phyloP scores from a whole-genome alignment of 2,113 vertebrate genomes.

The Cryptotis parvus region DNA sequence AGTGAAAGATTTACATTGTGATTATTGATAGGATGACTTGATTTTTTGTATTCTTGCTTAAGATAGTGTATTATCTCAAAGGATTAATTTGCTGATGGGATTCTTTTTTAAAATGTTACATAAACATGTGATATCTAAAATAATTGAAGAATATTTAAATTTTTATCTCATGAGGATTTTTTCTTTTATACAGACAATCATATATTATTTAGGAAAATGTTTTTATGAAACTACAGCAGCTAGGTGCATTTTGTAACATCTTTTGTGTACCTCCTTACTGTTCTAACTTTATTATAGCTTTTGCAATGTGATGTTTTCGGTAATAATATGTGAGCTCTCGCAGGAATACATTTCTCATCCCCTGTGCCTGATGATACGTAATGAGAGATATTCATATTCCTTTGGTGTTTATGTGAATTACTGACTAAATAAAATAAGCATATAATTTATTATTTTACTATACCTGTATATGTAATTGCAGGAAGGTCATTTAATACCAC shows the following conservation, averaged over 20 bases:
- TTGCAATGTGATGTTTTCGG: not conserved
- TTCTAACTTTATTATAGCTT: not conserved
- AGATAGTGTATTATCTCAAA: not conserved
- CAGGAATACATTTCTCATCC: conserved; percentile 15
- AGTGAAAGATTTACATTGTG: not conserved
- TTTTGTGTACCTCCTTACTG: conserved; percentile 3
- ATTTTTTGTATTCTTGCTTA: conserved; percentile 46
- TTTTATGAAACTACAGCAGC: not conserved
- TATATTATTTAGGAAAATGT: not conserved
- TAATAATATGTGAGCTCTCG: not conserved
- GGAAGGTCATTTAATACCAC: conserved; percentile 26
- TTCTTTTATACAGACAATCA: not conserved
- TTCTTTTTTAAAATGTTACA: not conserved
- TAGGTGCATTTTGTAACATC: not conserved
- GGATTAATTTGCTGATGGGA: not conserved
- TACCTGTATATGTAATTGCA: not conserved
- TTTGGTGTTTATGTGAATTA: not conserved
- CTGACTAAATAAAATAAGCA: conserved; percentile 16
- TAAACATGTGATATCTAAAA: conserved; percentile 11
- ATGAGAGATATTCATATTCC: conserved; percentile 10
- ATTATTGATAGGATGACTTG: not conserved
- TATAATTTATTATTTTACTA: conserved; percentile 4
- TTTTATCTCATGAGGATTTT: not conserved
- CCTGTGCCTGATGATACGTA: not conserved
- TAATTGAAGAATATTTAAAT: conserved; percentile 3